These are phyloP conservation scores for Lordiphosa fenestrarum DNA, from an alignment of 2,888 invertebrate genomes.

Conservation along the genomic window DNA sequence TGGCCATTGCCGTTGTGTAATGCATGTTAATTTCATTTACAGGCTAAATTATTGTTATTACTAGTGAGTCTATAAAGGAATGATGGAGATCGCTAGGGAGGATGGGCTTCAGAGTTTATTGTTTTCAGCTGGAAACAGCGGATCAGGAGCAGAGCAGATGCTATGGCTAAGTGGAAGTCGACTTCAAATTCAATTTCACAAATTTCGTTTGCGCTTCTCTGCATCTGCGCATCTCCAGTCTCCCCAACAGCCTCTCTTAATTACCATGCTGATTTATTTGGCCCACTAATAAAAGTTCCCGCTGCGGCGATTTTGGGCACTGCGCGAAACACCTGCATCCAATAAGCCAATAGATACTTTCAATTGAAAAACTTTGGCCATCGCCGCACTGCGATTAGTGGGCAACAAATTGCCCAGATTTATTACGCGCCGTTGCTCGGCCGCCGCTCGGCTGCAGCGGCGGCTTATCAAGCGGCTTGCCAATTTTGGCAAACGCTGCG, in stretches of 20 bases:
- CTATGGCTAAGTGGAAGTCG: too few relatives aligned
- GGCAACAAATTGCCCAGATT: constrained; percentile 73
- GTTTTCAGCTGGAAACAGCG: background rate
- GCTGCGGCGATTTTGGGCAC: background rate
- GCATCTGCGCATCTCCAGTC: background rate
- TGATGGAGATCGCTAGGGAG: background rate
- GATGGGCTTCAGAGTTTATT: constrained; percentile 8
- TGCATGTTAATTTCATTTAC: constrained; percentile 74
- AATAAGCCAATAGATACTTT: constrained; percentile 57
- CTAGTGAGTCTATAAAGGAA: constrained; percentile 33
- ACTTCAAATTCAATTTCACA: background rate
- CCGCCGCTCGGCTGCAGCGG: constrained; percentile 18
- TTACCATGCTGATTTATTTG: constrained; percentile 52
- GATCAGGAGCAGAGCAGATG: too few relatives aligned
- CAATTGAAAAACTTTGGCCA: constrained; percentile 57
- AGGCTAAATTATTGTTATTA: constrained; percentile 69
- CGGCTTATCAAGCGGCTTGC: constrained; percentile 37
- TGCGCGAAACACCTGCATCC: constrained; percentile 58
- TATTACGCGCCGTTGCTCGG: constrained; percentile 57
- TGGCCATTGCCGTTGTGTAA: constrained; percentile 48
- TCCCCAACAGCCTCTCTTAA: constrained; percentile 25
- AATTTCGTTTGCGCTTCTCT: background rate
- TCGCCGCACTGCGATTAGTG: constrained; percentile 59
- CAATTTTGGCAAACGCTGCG: constrained; percentile 50
- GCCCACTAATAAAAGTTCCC: constrained; percentile 36